These are phyloP conservation scores for Platysteira castanea DNA, from an alignment of 2,113 vertebrate genomes.

Conservation along the genomic window DNA sequence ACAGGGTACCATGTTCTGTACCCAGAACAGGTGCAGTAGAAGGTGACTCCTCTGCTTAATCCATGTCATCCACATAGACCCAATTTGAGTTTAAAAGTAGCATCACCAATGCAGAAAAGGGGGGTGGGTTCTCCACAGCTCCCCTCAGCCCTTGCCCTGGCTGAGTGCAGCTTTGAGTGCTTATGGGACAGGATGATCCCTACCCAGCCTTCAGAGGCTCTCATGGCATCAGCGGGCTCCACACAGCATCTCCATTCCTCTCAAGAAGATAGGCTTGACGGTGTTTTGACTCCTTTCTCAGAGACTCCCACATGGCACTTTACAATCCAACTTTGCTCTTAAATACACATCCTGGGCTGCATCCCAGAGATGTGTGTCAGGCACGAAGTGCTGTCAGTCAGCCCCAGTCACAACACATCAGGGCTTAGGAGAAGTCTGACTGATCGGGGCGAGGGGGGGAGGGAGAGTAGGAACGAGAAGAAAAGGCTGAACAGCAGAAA, in stretches of 20 bases:
- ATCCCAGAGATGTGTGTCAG: slow-evolving; percentile 55
- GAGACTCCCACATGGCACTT: slow-evolving; percentile 60
- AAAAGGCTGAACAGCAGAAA: not conserved
- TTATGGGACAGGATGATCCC: not conserved
- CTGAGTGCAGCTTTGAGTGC: not conserved
- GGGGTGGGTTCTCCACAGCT: not conserved
- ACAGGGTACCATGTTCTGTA: too few relatives aligned
- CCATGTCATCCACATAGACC: not conserved
- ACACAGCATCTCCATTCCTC: not conserved
- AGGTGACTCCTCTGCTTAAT: not conserved
- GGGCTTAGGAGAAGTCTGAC: slow-evolving; percentile 38
- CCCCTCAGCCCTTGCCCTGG: not conserved
- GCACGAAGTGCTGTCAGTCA: slow-evolving; percentile 61
- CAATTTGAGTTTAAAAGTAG: not conserved
- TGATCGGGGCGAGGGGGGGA: not conserved
- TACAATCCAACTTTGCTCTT: slow-evolving; percentile 53
- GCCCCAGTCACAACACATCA: slow-evolving; percentile 69
- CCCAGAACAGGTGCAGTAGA: not conserved
- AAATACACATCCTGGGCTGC: slow-evolving; percentile 53
- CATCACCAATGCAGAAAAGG: not conserved
- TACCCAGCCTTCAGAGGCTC: not conserved
- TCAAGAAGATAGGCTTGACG: slow-evolving; percentile 8
- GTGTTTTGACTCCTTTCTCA: slow-evolving; percentile 66
- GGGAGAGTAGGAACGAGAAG: not conserved
- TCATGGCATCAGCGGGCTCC: not conserved